Percentiles rank a stretch among this genome's conserved stretches.
phyloP scores from a whole-genome alignment of 2,797 vertebrate species.

The Steatocranus sp. region DNA sequence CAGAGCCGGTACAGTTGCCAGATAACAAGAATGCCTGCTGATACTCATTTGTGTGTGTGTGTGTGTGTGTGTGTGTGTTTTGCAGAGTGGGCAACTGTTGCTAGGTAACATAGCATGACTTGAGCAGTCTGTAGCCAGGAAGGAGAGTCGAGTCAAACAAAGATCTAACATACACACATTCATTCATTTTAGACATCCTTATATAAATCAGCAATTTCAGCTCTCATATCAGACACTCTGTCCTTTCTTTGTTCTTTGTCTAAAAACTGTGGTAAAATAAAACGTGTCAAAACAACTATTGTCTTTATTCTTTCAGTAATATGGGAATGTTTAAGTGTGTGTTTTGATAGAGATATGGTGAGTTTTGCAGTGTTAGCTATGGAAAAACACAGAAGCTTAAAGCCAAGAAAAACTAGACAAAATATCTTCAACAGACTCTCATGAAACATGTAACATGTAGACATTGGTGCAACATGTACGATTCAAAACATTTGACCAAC shows the following conservation, averaged over 20 bases:
- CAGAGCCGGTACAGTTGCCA: background rate
- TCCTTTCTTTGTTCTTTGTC: background rate
- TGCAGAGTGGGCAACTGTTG: constrained; percentile 43
- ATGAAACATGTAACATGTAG: background rate
- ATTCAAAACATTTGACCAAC: background rate
- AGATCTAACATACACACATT: background rate
- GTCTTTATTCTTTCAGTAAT: background rate
- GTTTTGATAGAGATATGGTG: background rate
- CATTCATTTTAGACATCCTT: background rate
- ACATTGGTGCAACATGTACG: background rate
- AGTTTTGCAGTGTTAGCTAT: background rate
- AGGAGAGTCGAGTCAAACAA: constrained; percentile 12
- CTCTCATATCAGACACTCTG: background rate
- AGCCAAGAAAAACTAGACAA: background rate
- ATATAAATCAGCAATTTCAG: background rate
- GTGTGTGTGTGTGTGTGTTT: background rate
- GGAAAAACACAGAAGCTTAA: background rate
- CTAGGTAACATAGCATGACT: constrained; percentile 51
- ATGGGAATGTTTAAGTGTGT: background rate
- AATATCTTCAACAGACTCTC: background rate
- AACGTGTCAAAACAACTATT: background rate
- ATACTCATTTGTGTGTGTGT: background rate
- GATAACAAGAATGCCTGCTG: background rate
- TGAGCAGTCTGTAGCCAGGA: background rate
- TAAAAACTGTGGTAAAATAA: background rate